phyloP scores from a whole-genome alignment of 2,113 vertebrate species.

The Panthera uncia region DNA sequence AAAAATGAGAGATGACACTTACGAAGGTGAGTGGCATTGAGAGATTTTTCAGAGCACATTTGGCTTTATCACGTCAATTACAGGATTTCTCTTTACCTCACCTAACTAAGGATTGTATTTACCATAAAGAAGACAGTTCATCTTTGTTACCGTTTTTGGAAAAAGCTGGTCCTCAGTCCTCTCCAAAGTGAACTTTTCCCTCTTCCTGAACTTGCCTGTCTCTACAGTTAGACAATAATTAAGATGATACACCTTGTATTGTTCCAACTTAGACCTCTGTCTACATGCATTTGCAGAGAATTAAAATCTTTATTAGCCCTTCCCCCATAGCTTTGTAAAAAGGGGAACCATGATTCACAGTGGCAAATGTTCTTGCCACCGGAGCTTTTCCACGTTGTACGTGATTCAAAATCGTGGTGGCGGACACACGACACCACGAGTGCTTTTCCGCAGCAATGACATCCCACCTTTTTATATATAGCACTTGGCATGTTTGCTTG shows the following conservation, averaged over 20 bases:
- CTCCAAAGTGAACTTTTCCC: conserved; percentile 54
- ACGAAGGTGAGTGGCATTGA: background rate
- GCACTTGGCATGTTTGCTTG: conserved; percentile 82
- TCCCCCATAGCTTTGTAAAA: background rate
- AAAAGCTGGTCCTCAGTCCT: background rate
- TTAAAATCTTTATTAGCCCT: conserved; percentile 70
- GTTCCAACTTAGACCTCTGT: conserved; percentile 73
- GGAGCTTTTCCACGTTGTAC: conserved; percentile 82
- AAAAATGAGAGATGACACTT: background rate
- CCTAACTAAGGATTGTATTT: background rate
- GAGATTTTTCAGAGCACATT: background rate
- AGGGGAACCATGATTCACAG: conserved; percentile 77
- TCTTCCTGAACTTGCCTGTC: conserved; percentile 23
- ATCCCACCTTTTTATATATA: conserved; percentile 72
- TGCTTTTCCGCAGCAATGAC: conserved; percentile 72
- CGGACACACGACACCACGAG: conserved; percentile 65
- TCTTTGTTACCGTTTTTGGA: background rate
- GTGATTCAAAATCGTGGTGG: conserved; percentile 68
- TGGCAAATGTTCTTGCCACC: conserved; percentile 88
- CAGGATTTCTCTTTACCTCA: background rate
- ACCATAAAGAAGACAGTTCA: background rate
- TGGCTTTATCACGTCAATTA: background rate
- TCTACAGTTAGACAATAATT: conserved; percentile 23
- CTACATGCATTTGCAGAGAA: conserved; percentile 77
- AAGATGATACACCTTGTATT: conserved; percentile 58